Base-by-base conservation (phyloP, 1,140 invertebrate species). In the Solenopsis fugax region DNA sequence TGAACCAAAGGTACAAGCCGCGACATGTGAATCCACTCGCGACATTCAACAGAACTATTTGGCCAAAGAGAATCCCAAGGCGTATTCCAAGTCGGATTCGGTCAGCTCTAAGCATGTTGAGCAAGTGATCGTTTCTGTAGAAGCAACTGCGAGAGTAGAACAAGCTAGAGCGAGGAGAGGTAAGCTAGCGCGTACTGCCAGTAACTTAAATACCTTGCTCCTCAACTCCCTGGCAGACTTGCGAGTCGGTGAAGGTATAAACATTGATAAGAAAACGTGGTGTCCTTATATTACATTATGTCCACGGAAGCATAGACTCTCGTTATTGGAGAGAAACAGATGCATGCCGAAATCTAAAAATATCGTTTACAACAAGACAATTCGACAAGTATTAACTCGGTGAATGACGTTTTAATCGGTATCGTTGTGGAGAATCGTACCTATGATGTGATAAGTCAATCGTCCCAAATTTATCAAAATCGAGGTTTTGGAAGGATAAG, bases 151-250 rank as follows among this genome's bases (percentile, higher is more conserved):
- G 9, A 84, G 52, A 82, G 86, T 92, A 92, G 93, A 92, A 64
- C 52, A 86, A 72, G 91, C 93, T 95, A 95, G 92, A 94, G 87
- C 84, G 4, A 93, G 93, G 78, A 91, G 90, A 95, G 94, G 95
- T 95, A 95, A 95, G 94, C 93, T 95, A 93, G 93, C 90, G 34
- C 86, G 87, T 84, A 93, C 87, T 78, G 45, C 50, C 3, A 76
- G 87, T 86, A 93, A 91, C 10, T 81, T 52, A 13, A 41, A n/a
- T 10, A n/a, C 34, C 67, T 69, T 41, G n/a, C 12, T 21, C 13
- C 29, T 86, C 50, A 94, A 92, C 87, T 94, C 93, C 50, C 85
- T 88, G 7, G 91, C 91, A 45, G 77, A 89, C 21, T 24, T 78
- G 3, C 24, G 90, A 81, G 58, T 81, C 54, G 73, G 58, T 72